Base-by-base conservation (phyloP, 2,888 invertebrate genomes). In the Sycophila texana region DNA sequence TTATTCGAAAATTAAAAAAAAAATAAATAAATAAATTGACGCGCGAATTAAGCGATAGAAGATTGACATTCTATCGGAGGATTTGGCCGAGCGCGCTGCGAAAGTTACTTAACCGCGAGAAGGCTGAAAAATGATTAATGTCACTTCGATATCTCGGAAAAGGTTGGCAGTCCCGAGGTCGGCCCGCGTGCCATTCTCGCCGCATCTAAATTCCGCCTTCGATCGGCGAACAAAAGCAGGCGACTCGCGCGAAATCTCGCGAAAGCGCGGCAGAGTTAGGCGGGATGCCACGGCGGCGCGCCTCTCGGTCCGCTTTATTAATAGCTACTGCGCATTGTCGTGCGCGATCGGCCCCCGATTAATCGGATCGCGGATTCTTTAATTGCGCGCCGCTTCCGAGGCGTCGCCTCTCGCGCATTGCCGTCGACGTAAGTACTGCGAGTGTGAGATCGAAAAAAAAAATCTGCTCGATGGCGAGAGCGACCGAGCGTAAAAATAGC, bases 301-400 rank as follows among this genome's bases (percentile, higher is more conserved):
- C 61, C 22, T 58, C 18, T n/a, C 26, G 60, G 3, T 13, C 22
- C 70, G 81, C 79, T 83, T 87, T 88, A 88, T 88, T 88, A 88
- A 88, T 89, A 88, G 86, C 86, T 85, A 86, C 85, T 88, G 87
- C 88, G 88, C 86, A 88, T 87, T 86, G 86, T 85, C 83, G 71
- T 75, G 83, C 82, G 83, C 82, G 77, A 81, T 61, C 30, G 39
- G 61, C 18, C 14, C n/a, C 53, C n/a, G 84, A 84, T 84, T 85
- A 84, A 85, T 86, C 86, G 83, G 86, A 84, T 18, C 61, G 60
- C 16, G 26, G 26, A 18, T 18, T 26, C 13, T 4, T 26, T 20
- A n/a, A 20, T 60, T 60, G 60, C 60, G 26, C 22, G 18, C 12
- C n/a, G 12, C 12, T n/a, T 2, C 57, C n/a, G 55, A 18, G 55